phyloP scores from a whole-genome alignment of 1,140 invertebrate species.

The Achroia grisella region DNA sequence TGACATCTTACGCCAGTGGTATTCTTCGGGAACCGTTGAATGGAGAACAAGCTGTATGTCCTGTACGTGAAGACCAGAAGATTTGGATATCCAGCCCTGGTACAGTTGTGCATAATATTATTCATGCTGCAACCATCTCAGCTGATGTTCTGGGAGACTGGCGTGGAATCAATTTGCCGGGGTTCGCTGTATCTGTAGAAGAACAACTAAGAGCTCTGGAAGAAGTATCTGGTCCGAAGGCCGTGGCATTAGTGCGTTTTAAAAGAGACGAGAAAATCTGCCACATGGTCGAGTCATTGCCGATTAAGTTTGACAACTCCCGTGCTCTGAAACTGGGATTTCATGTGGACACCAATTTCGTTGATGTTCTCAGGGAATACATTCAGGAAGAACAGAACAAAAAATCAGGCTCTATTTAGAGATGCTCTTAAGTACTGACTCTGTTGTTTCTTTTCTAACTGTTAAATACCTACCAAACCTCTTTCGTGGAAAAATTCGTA shows the following conservation, averaged over 20 bases:
- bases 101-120: conserved; percentile 31
- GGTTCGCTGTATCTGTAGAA: conserved; percentile 30
- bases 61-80: conserved; percentile 28
- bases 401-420: too few species aligned
- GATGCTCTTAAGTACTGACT: too few species aligned
- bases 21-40: conserved; percentile 52
- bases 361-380: conserved; percentile 24
- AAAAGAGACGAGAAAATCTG: conserved; percentile 25
- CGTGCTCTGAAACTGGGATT: conserved; percentile 42
- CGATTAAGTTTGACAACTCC: conserved; percentile 29
- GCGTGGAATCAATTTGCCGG: conserved; percentile 44
- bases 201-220: conserved; percentile 35
- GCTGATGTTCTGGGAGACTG: conserved; percentile 17
- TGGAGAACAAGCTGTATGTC: conserved; percentile 26
- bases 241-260: conserved; percentile 29
- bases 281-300: conserved; percentile 36
- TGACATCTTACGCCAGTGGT: conserved; percentile 54
- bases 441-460: too few species aligned
- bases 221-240: conserved; percentile 27
- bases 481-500: too few species aligned
- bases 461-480: too few species aligned
- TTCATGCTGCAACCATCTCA: conserved; percentile 30
- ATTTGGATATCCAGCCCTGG: conserved; percentile 46
- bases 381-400: conserved; percentile 3
- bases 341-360: conserved; percentile 32